These are phyloP conservation scores for Pedetes capensis DNA, from an alignment of 2,113 vertebrate species.

Conservation along the genomic window DNA sequence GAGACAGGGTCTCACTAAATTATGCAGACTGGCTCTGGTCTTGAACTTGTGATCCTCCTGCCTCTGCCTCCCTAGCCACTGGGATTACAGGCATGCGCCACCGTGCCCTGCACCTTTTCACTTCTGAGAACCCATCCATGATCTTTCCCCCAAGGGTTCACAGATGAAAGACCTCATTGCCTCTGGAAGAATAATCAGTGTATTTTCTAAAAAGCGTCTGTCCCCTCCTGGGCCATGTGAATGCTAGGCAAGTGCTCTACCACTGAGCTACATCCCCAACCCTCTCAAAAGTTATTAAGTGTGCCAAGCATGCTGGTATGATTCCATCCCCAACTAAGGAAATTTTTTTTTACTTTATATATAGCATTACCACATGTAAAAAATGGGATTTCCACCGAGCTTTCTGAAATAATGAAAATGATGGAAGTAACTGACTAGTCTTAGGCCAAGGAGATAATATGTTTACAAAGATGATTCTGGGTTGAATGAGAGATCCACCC, in stretches of 20 bases:
- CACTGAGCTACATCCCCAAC: too few relatives aligned
- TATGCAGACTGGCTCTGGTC: too few relatives aligned
- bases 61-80: too few relatives aligned
- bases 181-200: not conserved
- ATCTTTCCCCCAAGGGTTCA: not conserved
- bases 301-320: not conserved
- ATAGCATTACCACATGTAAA: not conserved
- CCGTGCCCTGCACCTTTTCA: not conserved
- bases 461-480: not conserved
- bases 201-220: too few relatives aligned
- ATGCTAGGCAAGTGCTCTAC: too few relatives aligned
- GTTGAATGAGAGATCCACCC: not conserved
- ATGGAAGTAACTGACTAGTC: not conserved
- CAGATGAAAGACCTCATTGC: not conserved
- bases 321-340: constrained; percentile 5
- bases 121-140: not conserved
- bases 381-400: not conserved
- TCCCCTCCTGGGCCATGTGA: too few relatives aligned
- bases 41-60: too few relatives aligned
- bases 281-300: constrained; percentile 2
- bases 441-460: not conserved
- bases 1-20: too few relatives aligned
- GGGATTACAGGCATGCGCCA: too few relatives aligned
- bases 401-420: constrained; percentile 28
- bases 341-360: constrained; percentile 1